Evolutionary conservation across 1,140 invertebrate species (phyloP).

Genomic region (Brachionus calyciflorus): DNA sequence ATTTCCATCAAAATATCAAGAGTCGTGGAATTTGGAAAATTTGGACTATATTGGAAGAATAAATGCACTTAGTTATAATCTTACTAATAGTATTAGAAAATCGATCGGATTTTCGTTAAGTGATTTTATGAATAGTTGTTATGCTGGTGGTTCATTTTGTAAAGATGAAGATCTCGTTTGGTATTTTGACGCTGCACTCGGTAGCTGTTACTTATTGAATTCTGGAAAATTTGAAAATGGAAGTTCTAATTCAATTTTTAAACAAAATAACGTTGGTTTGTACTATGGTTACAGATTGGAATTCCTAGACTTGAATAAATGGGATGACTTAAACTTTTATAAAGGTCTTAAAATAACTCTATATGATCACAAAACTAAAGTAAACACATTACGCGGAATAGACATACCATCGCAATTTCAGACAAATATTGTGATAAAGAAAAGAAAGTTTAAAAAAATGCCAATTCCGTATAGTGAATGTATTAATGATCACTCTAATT

Average conservation of each 20-base stretch:
- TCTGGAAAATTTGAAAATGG: not conserved
- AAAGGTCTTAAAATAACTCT: not conserved
- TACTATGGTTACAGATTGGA: not conserved
- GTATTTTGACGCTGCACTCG: not conserved
- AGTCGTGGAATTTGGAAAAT: not conserved
- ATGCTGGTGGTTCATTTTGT: not conserved
- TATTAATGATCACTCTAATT: not conserved
- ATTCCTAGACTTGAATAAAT: not conserved
- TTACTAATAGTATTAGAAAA: not conserved
- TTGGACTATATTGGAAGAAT: not conserved
- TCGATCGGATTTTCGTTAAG: not conserved
- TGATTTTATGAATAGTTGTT: not conserved
- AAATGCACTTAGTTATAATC: not conserved
- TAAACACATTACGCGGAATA: not conserved
- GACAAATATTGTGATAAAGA: not conserved
- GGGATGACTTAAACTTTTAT: not conserved
- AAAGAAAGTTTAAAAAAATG: not conserved
- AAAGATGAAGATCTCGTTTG: not conserved
- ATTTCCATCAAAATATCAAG: not conserved
- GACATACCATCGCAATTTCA: not conserved
- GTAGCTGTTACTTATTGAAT: slow-evolving; percentile 31
- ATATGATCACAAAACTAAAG: not conserved
- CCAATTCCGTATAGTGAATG: not conserved
- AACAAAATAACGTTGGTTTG: not conserved
- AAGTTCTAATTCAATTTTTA: not conserved